Percentiles rank a stretch among this genome's conserved stretches.
Conservation (phyloP, 2,888 invertebrate species). For the Rhopalosiphum nymphaeae region DNA sequence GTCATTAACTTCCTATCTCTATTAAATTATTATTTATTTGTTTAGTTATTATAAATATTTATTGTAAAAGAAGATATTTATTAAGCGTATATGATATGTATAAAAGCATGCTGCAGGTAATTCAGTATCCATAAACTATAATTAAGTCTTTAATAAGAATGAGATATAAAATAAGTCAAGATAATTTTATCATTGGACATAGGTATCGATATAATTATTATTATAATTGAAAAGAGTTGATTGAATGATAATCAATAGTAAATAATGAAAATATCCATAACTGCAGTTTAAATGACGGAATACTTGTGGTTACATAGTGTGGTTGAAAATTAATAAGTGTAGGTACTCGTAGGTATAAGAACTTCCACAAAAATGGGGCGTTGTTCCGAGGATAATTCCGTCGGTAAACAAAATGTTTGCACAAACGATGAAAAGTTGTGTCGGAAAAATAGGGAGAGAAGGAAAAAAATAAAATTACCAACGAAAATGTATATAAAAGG, state of each 20-base stretch:
- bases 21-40: not conserved
- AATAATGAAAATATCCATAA: not conserved
- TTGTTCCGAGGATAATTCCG: not conserved
- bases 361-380: not conserved
- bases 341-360: not conserved
- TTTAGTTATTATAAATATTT: too few relatives aligned
- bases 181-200: not conserved
- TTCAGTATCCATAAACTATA: not conserved
- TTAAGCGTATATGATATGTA: not conserved
- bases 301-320: not conserved
- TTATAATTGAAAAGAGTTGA: not conserved
- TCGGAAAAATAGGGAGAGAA: not conserved
- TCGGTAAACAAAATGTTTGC: constrained; percentile 47
- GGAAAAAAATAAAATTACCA: not conserved
- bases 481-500: constrained; percentile 17
- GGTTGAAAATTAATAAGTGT: constrained; percentile 2
- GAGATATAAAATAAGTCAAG: not conserved
- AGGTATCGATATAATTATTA: not conserved
- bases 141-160: not conserved
- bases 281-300: not conserved
- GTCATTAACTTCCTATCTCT: not conserved
- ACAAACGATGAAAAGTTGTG: constrained; percentile 30
- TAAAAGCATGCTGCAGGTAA: not conserved
- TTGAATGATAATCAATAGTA: not conserved
- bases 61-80: not conserved